Evolutionary conservation across 2,113 vertebrate genomes (phyloP), one percentile per base, ranked within the genome.

Genomic region (Platysternon megacephalum): DNA sequence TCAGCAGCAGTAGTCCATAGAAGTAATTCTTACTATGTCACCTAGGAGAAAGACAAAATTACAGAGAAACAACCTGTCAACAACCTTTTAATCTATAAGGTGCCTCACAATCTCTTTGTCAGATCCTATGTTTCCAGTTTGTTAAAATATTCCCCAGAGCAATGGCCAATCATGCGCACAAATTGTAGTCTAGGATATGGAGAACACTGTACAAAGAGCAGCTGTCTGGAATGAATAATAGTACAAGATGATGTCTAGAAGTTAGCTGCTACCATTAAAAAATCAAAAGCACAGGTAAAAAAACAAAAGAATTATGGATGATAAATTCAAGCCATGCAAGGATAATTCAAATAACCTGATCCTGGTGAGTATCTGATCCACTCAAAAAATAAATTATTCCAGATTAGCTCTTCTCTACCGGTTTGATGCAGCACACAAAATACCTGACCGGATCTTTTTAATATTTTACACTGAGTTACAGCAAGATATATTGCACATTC

Each of bases 331-430:
- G 35, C 44, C 44, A 79, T 6, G 39, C 17, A 82, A 14, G 28
- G 5, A 72, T 32, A 86, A 88, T 72, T 92, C 32, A 32, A 91
- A 87, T 90, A 93, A 87, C 11, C 19, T 88, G 56, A 56, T 16
- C 76, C 85, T 93, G 83, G 79, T 19, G 61, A 78, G 26, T 68
- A 86, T 8, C n/a, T 81, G 48, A 52, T 78, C 48, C 35, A 52
- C 56, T 90, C 42, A 92, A 79, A 79, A 72, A 94, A 39, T 90
- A 85, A 74, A 85, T 87, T 90, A 81, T 84, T 86, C 26, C 58
- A 28, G 79, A 17, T 78, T 80, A 68, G 81, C 88, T 95, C 4
- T 39, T 89, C 19, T 88, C 58, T 79, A 79, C 46, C 5, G 9
- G 42, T 79, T 86, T 84, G 65, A 53, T 55, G 78, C 39, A 35